Evolutionary conservation across 2,113 vertebrate species (phyloP).

Genomic region (Bos indicus): DNA sequence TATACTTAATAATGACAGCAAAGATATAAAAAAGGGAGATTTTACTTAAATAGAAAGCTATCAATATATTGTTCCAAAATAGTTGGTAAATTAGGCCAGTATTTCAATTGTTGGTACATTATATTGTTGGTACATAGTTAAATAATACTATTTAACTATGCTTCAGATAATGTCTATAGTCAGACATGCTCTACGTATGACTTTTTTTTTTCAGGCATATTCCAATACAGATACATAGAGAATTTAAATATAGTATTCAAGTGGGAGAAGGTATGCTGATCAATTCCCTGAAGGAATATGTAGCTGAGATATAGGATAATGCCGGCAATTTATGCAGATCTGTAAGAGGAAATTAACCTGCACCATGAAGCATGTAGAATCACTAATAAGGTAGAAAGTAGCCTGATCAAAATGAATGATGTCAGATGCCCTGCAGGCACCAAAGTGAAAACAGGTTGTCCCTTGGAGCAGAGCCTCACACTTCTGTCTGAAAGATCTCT

Average conservation of each 20-base stretch:
- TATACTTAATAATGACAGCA: not conserved
- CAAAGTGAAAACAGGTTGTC: not conserved
- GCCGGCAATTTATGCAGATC: conserved; percentile 40
- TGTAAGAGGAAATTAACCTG: conserved; percentile 47
- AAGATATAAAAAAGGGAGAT: not conserved
- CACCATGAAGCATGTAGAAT: conserved; percentile 26
- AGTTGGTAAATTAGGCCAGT: not conserved
- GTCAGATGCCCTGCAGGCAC: not conserved
- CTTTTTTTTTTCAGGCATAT: not conserved
- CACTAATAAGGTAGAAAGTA: conserved; percentile 32
- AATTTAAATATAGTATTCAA: conserved; percentile 29
- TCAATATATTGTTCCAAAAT: not conserved
- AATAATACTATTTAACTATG: not conserved
- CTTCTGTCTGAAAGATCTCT: not conserved
- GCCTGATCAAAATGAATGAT: conserved; percentile 31
- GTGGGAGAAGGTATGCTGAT: not conserved
- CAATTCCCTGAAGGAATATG: conserved; percentile 13
- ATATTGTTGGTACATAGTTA: not conserved
- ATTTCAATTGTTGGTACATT: not conserved
- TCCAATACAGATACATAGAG: not conserved
- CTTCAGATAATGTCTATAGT: not conserved
- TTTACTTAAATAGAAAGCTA: not conserved
- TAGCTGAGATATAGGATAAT: conserved; percentile 38
- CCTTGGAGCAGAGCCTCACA: not conserved
- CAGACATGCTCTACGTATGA: not conserved